A percentile compares a stretch with the other conserved stretches of the same genome.
phyloP scores from a whole-genome alignment of 2,888 invertebrate genomes.

The Listrodromus nycthemerus region DNA sequence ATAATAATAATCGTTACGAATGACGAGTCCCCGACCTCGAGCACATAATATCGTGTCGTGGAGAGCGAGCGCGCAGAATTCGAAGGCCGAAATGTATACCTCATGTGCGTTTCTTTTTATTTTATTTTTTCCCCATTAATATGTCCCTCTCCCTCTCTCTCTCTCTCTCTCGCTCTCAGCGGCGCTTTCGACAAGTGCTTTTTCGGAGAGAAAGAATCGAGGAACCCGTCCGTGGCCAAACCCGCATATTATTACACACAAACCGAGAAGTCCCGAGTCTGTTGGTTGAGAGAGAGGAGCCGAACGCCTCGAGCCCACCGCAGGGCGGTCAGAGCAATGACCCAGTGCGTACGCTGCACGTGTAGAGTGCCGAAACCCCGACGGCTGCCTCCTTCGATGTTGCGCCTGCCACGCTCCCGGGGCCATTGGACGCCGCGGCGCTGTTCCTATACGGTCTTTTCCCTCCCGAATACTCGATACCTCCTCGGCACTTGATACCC shows the following conservation, averaged over 20 bases:
- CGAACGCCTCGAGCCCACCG: constrained; percentile 35
- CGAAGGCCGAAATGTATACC: constrained; percentile 54
- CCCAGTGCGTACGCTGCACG: constrained; percentile 82
- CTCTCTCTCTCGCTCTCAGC: not conserved
- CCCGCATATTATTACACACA: constrained; percentile 40
- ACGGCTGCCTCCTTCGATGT: constrained; percentile 78
- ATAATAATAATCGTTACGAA: constrained; percentile 51
- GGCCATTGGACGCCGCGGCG: constrained; percentile 37
- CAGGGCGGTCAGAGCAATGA: constrained; percentile 79
- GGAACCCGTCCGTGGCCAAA: constrained; percentile 35
- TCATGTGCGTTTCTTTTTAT: constrained; percentile 15
- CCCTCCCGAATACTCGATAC: constrained; percentile 16
- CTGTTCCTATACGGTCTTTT: constrained; percentile 32
- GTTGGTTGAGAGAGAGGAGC: constrained; percentile 23
- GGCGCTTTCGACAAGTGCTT: constrained; percentile 59
- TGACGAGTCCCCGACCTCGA: constrained; percentile 61
- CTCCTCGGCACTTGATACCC: constrained; percentile 25
- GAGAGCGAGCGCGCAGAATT: constrained; percentile 64
- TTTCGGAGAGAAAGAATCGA: constrained; percentile 38
- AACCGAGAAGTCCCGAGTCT: constrained; percentile 24
- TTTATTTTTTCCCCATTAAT: not conserved
- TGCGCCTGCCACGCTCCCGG: constrained; percentile 73
- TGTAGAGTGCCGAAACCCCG: constrained; percentile 79
- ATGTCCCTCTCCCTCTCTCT: not conserved
- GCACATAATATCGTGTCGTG: constrained; percentile 56